Percentiles rank a stretch among this genome's conserved stretches.
These are phyloP conservation scores for Peromyscus attwateri DNA, from an alignment of 2,797 vertebrate species.

Conservation along the genomic window DNA sequence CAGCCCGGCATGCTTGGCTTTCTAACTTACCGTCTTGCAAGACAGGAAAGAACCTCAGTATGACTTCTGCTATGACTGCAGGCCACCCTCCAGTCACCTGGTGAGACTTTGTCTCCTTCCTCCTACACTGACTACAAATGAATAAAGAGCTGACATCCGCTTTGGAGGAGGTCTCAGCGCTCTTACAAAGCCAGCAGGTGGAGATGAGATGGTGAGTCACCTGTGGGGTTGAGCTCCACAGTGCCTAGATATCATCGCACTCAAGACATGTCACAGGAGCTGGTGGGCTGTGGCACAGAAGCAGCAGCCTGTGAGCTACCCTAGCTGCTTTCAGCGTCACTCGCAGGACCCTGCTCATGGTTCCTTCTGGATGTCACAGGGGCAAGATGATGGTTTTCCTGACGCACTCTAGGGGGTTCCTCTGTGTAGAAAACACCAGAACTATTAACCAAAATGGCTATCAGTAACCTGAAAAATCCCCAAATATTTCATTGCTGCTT, in stretches of 20 bases:
- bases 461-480: not conserved
- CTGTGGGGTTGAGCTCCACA: not conserved
- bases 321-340: not conserved
- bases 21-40: no score
- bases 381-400: not conserved
- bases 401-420: not conserved
- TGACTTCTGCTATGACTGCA: not conserved
- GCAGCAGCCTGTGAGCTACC: not conserved
- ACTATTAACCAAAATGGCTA: not conserved
- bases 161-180: not conserved
- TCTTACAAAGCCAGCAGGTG: not conserved
- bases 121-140: not conserved
- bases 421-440: not conserved
- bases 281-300: not conserved
- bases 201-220: not conserved
- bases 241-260: not conserved
- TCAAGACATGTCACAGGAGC: not conserved
- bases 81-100: not conserved
- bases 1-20: no score
- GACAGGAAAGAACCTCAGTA: no score
- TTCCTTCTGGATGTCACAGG: no score
- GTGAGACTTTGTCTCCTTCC: not conserved
- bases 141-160: not conserved
- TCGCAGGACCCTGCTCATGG: not conserved
- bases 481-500: not conserved